Evolutionary conservation across 2,888 invertebrate genomes (phyloP).

Genomic region (Acleris literana): DNA sequence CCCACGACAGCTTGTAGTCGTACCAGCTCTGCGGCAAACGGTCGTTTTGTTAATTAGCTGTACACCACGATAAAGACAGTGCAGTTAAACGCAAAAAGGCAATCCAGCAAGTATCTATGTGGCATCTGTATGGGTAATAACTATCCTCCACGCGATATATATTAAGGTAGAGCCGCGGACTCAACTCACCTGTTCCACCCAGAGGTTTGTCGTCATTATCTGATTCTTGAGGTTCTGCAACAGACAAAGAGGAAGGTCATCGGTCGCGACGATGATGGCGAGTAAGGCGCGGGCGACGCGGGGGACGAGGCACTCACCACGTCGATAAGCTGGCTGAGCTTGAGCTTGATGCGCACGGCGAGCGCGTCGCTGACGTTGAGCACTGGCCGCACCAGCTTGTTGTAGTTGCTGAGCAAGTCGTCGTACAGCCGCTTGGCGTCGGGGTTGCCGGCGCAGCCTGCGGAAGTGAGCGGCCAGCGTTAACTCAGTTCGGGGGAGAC

Average conservation of each 20-base stretch:
- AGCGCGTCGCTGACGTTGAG: slow-evolving; percentile 97
- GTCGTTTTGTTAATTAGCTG: too few species aligned
- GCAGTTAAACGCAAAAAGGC: too few species aligned
- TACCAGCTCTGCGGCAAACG: slow-evolving; percentile 89
- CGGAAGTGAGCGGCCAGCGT: background rate
- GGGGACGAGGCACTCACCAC: slow-evolving; percentile 89
- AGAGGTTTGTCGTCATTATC: slow-evolving; percentile 97
- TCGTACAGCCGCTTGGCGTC: slow-evolving; percentile 98
- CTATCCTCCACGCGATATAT: background rate
- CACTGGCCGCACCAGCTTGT: slow-evolving; percentile 97
- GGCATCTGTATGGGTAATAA: background rate
- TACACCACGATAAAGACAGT: too few species aligned
- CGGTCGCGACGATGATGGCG: background rate
- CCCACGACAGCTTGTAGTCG: slow-evolving; percentile 97
- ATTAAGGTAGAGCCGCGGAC: background rate
- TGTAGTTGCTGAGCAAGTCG: slow-evolving; percentile 97
- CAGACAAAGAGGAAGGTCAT: background rate
- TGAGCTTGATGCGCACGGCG: slow-evolving; percentile 97
- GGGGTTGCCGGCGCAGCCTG: slow-evolving; percentile 95
- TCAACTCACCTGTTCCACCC: slow-evolving; percentile 88
- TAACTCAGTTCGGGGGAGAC: slow-evolving; percentile 45
- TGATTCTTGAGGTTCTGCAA: slow-evolving; percentile 97
- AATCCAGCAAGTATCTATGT: too few species aligned
- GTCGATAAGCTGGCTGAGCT: slow-evolving; percentile 98
- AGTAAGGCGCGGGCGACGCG: slow-evolving; percentile 57